Evolutionary conservation across 2,113 vertebrate genomes (phyloP).

Genomic region (Lophotis ruficrista): DNA sequence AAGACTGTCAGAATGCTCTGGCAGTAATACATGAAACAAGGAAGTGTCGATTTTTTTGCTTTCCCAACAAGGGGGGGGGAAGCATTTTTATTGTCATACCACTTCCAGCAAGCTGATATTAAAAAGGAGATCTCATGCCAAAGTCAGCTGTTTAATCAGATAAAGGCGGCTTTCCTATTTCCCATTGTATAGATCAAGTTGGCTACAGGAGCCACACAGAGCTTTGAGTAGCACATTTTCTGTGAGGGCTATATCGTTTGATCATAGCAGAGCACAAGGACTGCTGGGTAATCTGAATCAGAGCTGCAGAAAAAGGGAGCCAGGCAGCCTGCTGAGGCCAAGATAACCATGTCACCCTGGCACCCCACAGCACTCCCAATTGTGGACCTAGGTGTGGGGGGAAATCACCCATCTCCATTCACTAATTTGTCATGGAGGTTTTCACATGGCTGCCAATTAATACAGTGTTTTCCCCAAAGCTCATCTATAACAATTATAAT

Average conservation of each 20-base stretch:
- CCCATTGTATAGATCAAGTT: constrained; percentile 63
- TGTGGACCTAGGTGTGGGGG: fast-evolving
- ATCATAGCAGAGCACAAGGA: constrained; percentile 51
- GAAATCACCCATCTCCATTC: background rate
- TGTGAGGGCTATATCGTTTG: constrained; percentile 36
- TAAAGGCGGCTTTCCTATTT: constrained; percentile 60
- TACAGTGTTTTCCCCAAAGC: background rate
- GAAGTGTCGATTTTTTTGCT: constrained; percentile 20
- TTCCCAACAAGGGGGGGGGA: background rate
- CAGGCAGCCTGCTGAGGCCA: constrained; percentile 53
- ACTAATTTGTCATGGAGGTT: background rate
- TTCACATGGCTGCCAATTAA: background rate
- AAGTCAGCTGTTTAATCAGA: constrained; percentile 61
- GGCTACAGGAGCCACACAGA: constrained; percentile 56
- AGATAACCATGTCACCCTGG: background rate
- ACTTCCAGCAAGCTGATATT: constrained; percentile 56
- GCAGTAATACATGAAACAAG: background rate
- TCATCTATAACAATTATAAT: background rate
- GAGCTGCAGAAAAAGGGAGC: constrained; percentile 45
- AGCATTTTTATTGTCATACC: constrained; percentile 60
- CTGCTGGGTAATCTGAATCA: constrained; percentile 61
- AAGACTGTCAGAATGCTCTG: background rate
- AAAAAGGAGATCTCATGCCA: constrained; percentile 63
- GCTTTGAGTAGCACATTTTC: constrained; percentile 66
- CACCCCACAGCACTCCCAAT: background rate